Percentiles rank a stretch among this genome's conserved stretches.
Evolutionary conservation across 2,888 invertebrate genomes (phyloP).

Genomic region (Cancer borealis): DNA sequence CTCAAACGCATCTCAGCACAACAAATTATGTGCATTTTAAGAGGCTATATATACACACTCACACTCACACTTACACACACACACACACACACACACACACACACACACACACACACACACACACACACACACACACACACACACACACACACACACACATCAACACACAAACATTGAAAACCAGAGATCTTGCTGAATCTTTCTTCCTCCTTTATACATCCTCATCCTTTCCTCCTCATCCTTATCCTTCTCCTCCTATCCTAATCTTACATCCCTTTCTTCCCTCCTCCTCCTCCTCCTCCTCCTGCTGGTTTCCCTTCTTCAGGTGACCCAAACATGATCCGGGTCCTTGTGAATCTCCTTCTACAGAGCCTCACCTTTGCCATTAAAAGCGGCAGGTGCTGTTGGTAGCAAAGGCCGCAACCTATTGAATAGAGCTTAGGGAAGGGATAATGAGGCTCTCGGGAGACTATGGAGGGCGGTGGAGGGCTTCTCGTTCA

Average conservation of each 20-base stretch:
- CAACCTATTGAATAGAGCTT: conserved; percentile 22
- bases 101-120: not conserved
- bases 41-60: not conserved
- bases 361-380: not conserved
- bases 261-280: not conserved
- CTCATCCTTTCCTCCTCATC: not conserved
- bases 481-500: not conserved
- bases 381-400: conserved; percentile 2
- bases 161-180: not conserved
- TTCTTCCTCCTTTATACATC: not conserved
- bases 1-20: not conserved
- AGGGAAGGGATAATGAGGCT: conserved; percentile 31
- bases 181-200: not conserved
- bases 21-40: not conserved
- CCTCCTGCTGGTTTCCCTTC: not conserved
- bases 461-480: conserved; percentile 29
- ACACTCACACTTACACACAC: not conserved
- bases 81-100: not conserved
- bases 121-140: not conserved
- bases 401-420: conserved; percentile 32
- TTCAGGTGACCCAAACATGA: conserved; percentile 6
- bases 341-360: not conserved
- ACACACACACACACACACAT: not conserved
- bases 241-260: not conserved
- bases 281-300: not conserved